Conservation (phyloP, 2,113 vertebrate species). For the Pteropus alecto region DNA sequence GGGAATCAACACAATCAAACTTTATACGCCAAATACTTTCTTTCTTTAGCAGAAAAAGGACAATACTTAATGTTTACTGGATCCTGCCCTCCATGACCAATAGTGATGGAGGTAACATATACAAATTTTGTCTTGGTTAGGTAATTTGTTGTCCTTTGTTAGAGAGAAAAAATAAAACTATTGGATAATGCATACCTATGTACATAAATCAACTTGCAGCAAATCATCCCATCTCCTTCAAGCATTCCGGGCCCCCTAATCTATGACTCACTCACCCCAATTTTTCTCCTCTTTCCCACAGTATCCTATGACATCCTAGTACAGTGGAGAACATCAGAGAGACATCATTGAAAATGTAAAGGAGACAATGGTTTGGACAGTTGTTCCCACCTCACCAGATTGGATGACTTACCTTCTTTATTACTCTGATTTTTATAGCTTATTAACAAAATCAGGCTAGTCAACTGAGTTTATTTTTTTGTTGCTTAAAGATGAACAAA, state of each 20-base stretch:
- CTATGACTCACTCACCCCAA: background rate
- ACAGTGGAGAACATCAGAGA: background rate
- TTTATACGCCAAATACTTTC: constrained; percentile 13
- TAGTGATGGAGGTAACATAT: background rate
- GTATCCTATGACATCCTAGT: background rate
- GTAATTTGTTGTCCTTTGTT: background rate
- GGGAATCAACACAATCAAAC: background rate
- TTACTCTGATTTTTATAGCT: constrained; percentile 1
- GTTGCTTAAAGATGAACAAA: background rate
- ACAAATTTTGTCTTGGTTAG: background rate
- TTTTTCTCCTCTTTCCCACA: background rate
- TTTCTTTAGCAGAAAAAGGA: constrained; percentile 25
- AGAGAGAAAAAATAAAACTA: background rate
- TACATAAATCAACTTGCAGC: background rate
- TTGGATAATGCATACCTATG: background rate
- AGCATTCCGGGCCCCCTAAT: background rate
- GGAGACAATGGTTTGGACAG: background rate
- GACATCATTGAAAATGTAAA: background rate
- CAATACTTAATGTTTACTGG: background rate
- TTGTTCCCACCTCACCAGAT: background rate
- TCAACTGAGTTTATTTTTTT: background rate
- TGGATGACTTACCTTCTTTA: background rate
- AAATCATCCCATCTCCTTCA: background rate
- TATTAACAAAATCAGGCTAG: background rate
- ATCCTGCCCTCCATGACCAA: background rate